Evolutionary conservation across 2,888 invertebrate species (phyloP).

Genomic region (Lasioglossum pauxillum): DNA sequence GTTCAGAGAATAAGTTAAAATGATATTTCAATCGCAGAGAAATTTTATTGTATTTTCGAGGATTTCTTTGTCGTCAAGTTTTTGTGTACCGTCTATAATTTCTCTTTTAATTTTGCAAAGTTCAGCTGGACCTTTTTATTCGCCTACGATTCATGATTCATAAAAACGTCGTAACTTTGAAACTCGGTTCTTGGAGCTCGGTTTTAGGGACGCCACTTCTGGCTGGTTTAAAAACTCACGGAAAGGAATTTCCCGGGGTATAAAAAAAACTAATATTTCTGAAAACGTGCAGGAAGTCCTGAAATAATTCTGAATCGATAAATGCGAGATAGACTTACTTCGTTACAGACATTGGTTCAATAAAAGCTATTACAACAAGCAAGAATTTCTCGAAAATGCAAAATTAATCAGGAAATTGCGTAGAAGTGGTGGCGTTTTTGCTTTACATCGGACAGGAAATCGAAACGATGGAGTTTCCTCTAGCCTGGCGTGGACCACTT

Average conservation of each 20-base stretch:
- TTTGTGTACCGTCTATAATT: neutral
- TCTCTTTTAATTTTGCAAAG: neutral
- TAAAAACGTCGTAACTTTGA: constrained; percentile 12
- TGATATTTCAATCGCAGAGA: neutral
- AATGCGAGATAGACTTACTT: neutral
- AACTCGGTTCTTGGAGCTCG: neutral
- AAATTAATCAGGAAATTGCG: constrained; percentile 12
- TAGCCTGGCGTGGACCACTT: neutral
- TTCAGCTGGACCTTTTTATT: neutral
- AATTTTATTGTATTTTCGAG: neutral
- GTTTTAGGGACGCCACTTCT: neutral
- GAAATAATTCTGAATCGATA: neutral
- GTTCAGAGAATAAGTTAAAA: neutral
- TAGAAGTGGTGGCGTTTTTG: neutral
- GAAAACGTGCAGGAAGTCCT: neutral
- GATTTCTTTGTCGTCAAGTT: too few relatives aligned
- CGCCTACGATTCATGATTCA: constrained; percentile 5
- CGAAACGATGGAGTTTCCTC: neutral
- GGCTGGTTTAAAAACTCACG: neutral
- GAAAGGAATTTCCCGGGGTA: neutral
- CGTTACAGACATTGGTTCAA: neutral
- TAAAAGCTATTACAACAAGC: neutral
- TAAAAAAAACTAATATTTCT: neutral
- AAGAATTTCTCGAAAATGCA: neutral
- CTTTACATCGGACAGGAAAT: neutral